phyloP scores from a whole-genome alignment of 2,113 vertebrate species.

The Micronycteris hirsuta region DNA sequence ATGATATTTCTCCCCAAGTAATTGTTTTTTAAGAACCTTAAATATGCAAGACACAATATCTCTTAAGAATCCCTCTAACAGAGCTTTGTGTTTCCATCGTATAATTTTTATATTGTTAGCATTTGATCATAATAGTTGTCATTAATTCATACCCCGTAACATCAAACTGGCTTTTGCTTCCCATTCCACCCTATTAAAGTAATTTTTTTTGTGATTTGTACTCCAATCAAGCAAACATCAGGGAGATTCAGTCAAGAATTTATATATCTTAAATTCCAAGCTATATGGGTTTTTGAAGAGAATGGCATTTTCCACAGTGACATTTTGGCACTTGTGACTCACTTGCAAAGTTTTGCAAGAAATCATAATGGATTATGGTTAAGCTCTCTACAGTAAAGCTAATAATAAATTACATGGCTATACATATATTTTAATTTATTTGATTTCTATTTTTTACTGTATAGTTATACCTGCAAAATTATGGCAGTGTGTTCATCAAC shows the following conservation, averaged over 20 bases:
- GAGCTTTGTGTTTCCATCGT: neutral
- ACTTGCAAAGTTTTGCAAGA: slow-evolving; percentile 34
- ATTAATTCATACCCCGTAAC: neutral
- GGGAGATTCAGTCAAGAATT: slow-evolving; percentile 10
- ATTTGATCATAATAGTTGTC: neutral
- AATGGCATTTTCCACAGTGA: neutral
- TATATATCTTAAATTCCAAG: slow-evolving; percentile 12
- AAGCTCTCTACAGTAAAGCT: neutral
- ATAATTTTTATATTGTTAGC: neutral
- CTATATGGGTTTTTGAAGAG: neutral
- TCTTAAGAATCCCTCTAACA: neutral
- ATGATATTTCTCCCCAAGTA: neutral
- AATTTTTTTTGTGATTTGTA: neutral
- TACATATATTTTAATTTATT: neutral
- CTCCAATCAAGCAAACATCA: neutral
- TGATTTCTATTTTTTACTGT: neutral
- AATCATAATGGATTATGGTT: slow-evolving; percentile 14
- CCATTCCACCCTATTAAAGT: neutral
- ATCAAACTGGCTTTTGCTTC: neutral
- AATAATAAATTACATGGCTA: neutral
- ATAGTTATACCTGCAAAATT: slow-evolving; percentile 89
- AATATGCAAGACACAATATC: neutral
- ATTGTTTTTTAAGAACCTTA: slow-evolving; percentile 1
- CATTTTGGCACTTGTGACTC: neutral
- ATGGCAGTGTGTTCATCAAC: slow-evolving; percentile 89